These are phyloP conservation scores for Zaprionus gabonicus DNA, from an alignment of 1,140 invertebrate species.

Conservation along the genomic window DNA sequence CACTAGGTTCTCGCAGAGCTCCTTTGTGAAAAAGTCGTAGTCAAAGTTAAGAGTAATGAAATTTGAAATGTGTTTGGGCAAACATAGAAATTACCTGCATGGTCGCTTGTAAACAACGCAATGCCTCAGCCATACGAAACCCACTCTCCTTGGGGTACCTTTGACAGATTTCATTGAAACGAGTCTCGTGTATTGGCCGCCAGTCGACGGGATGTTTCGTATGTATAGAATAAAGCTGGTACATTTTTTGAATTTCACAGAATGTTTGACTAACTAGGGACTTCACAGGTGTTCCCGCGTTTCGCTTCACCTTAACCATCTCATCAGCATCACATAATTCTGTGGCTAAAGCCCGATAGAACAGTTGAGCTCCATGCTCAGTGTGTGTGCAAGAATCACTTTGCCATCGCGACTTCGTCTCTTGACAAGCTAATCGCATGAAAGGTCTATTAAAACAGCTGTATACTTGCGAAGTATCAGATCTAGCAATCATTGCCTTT, in stretches of 20 bases:
- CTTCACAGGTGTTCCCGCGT: not conserved
- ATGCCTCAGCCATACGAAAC: conserved; percentile 58
- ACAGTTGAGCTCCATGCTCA: conserved; percentile 70
- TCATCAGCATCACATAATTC: conserved; percentile 45
- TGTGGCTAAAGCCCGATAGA: conserved; percentile 59
- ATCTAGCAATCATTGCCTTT: conserved; percentile 7
- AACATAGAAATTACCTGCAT: conserved; percentile 69
- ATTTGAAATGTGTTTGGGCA: conserved; percentile 42
- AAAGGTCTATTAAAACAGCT: conserved; percentile 87
- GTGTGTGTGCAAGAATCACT: conserved; percentile 30
- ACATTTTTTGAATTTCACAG: conserved; percentile 26
- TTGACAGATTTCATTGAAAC: conserved; percentile 40
- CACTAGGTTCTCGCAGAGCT: conserved; percentile 89
- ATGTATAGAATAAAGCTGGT: conserved; percentile 27
- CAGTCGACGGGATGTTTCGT: conserved; percentile 26
- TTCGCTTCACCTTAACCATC: conserved; percentile 37
- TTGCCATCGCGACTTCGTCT: conserved; percentile 64
- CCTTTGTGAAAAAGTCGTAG: conserved; percentile 69
- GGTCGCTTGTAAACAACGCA: conserved; percentile 73
- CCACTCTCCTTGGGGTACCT: conserved; percentile 48
- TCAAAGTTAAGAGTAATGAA: not conserved
- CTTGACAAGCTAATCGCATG: conserved; percentile 87
- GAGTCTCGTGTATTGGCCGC: conserved; percentile 41
- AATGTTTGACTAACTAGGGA: conserved; percentile 8
- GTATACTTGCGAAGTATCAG: not conserved